Evolutionary conservation across 2,888 invertebrate species (phyloP), one percentile per base, ranked within the genome.

Genomic region (Allacma fusca): DNA sequence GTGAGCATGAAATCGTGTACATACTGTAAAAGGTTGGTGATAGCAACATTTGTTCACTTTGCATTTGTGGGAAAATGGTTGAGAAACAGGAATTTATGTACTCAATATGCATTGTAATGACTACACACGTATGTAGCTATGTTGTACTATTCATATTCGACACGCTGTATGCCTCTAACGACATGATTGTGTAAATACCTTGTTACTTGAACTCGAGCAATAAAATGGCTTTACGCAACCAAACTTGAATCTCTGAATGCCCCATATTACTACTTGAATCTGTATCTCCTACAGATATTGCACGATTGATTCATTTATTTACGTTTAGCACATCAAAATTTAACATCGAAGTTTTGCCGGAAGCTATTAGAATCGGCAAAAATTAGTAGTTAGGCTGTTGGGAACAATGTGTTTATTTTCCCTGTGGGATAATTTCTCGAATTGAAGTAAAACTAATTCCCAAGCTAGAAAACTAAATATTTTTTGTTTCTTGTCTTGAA

Each of bases 41-140:
- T n/a, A 50, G 50, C 19, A 50, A 50, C 50, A 19, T 13, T 50
- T 19, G 50, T 50, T 2, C n/a, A 50, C 50, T 50, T 19, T 50
- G n/a, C 19, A 50, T 19, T 19, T 50, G 50, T 50, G 50, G 50
- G 50, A 50, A 50, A 50, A 50, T 50, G n/a, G n/a, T 50, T 50
- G 19, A 50, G 50, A 50, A 50, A 50, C 50, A 13, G 16, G n/a
- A 50, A 50, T 50, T 50, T 50, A 50, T 16, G 50, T 50, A 50
- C 16, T 13, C n/a, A 19, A 4, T 16, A 50, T 50, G n/a, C 50
- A 50, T 50, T 2, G 16, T 19, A 19, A 50, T 16, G 50, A 19
- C 19, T 50, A n/a, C n/a, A 50, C 19, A 19, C n/a, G 16, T n/a
- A 19, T 9, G 19, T 50, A 50, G n/a, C n/a, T 50, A 50, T 50